Evolutionary conservation across 2,888 invertebrate species (phyloP), one percentile per base, ranked within the genome.

Genomic region (Caenorhabditis parvicauda): DNA sequence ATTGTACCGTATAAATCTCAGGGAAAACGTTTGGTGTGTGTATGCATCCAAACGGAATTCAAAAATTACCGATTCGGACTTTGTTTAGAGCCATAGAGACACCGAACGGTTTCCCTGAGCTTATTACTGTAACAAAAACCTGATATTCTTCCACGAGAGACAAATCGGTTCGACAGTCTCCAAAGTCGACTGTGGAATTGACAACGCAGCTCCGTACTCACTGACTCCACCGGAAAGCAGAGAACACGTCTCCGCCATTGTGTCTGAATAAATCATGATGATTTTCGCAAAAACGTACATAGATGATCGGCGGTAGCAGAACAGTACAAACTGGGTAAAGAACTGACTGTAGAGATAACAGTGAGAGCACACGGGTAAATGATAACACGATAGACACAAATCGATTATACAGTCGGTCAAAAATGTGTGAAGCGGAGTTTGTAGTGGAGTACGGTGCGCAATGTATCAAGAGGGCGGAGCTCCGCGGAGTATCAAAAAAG

Each of bases 111-210:
- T n/a, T n/a, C n/a, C n/a, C n/a, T n/a, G n/a, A n/a, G n/a, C 14
- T 44, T 39, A 9, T 9, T 2, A 46, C 22, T 28, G 1, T 17
- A 4, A 9, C 12, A 46, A 55, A 47, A 28, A 65, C 51, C 64
- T 58, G 5, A 75, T 54, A 50, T 72, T 64, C 52, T 74, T 71
- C 77, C 77, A 77, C 5, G 70, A 60, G 6, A 76, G 45, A 5
- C 67, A 68, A 4, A 75, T 67, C 4, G 75, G 73, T 49, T 71
- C 71, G 2, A 72, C 68, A n/a, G 64, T 43, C 42, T 72, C 72
- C n/a, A 72, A 44, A 1, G 64, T 62, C 7, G 70, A 66, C 42
- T 59, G 59, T 1, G 63, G 51, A 42, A 70, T 49, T 7, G 64
- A 64, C 38, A 54, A 48, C 9, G 58, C 58, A 17, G 66, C 66